A percentile compares a stretch with the other conserved stretches of the same genome.
These are phyloP conservation scores for Pegoplata infirma DNA, from an alignment of 2,888 invertebrate genomes.

Conservation along the genomic window DNA sequence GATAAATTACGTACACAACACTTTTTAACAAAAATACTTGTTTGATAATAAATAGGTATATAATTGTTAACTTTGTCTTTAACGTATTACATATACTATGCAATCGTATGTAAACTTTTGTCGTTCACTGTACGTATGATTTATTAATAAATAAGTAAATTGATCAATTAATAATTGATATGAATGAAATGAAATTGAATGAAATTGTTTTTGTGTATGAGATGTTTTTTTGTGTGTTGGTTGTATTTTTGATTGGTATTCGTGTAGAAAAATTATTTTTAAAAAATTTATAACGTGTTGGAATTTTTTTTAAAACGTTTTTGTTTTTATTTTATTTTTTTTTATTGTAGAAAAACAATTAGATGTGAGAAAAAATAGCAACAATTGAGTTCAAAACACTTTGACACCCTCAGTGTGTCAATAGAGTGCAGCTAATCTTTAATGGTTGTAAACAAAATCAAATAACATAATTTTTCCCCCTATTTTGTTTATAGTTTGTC, in stretches of 20 bases:
- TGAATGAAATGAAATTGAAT: constrained; percentile 19
- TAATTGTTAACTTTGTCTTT: no score
- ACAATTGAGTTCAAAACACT: constrained; percentile 33
- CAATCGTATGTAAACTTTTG: no score
- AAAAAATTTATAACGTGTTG: constrained; percentile 11
- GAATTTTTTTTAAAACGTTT: no score
- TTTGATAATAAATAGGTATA: no score
- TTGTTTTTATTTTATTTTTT: no score
- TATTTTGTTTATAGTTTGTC: background rate
- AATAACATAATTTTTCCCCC: background rate
- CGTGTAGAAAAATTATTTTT: constrained; percentile 5
- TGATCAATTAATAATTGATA: constrained; percentile 50
- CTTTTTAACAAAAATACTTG: no score
- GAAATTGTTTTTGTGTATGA: background rate
- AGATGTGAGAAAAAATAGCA: background rate
- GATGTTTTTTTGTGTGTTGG: constrained; percentile 17
- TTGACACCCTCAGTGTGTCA: constrained; percentile 27
- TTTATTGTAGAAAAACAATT: no score
- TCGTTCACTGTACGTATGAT: no score
- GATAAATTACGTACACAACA: no score
- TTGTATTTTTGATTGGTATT: no score
- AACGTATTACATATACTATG: no score
- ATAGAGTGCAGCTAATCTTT: background rate
- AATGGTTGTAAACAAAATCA: background rate
- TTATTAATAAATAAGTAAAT: constrained; percentile 53